phyloP scores from a whole-genome alignment of 2,888 invertebrate genomes.

The Coenonympha arcania region DNA sequence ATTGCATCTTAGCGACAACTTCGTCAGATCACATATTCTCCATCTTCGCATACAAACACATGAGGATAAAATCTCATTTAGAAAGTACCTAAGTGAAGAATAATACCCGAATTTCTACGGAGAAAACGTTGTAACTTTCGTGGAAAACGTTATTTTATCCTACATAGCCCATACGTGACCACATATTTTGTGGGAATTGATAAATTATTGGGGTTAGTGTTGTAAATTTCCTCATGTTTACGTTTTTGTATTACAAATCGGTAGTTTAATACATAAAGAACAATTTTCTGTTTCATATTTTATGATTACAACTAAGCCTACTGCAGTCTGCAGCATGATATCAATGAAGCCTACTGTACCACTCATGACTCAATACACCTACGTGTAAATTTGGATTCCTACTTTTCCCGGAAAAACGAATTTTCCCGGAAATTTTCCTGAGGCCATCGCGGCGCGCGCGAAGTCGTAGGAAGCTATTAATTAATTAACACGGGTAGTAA shows the following conservation, averaged over 20 bases:
- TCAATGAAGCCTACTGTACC: no score
- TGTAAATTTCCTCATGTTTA: neutral
- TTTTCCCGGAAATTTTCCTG: no score
- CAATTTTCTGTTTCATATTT: no score
- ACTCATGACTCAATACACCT: no score
- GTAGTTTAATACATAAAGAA: neutral
- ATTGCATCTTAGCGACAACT: no score
- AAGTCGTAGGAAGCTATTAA: no score
- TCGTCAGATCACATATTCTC: no score
- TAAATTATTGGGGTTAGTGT: neutral
- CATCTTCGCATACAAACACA: neutral
- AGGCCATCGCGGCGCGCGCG: no score
- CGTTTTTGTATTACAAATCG: neutral
- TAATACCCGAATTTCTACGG: neutral
- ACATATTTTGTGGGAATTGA: neutral
- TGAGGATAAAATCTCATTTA: neutral
- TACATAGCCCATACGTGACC: neutral
- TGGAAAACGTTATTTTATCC: neutral
- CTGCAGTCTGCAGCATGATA: no score
- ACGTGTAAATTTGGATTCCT: no score
- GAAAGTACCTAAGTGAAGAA: conserved; percentile 1
- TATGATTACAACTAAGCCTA: no score
- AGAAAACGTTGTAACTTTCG: neutral
- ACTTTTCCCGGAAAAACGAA: no score
- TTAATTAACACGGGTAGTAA: neutral